Evolutionary conservation across 2,113 vertebrate genomes (phyloP).

Genomic region (Plecturocebus donacophilus): DNA sequence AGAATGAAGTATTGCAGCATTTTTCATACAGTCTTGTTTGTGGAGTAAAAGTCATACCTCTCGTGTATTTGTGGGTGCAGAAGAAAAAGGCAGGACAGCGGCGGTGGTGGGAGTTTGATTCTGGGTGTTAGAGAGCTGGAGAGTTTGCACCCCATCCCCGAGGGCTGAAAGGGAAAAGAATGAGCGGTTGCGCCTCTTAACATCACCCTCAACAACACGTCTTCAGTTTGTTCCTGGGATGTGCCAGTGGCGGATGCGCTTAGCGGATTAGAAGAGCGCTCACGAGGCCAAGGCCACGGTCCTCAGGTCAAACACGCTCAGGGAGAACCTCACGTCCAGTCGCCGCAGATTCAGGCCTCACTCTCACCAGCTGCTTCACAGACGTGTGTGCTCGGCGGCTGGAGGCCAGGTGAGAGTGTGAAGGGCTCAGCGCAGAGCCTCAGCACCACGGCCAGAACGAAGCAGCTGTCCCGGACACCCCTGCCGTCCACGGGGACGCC

Average conservation of each 20-base stretch:
- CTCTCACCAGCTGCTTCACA: not conserved
- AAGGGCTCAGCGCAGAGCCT: slow-evolving; percentile 16
- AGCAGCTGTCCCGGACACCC: not conserved
- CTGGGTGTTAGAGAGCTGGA: not conserved
- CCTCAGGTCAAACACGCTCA: slow-evolving; percentile 38
- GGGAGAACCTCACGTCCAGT: slow-evolving; percentile 36
- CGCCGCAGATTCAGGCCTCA: not conserved
- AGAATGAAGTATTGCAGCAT: slow-evolving; percentile 24
- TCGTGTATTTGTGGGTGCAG: not conserved
- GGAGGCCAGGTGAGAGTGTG: slow-evolving; percentile 22
- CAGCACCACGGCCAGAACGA: not conserved
- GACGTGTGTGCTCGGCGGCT: not conserved
- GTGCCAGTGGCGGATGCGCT: not conserved
- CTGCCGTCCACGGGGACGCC: not conserved
- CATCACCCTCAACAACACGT: not conserved
- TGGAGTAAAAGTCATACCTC: not conserved
- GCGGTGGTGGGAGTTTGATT: not conserved
- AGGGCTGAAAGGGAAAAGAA: not conserved
- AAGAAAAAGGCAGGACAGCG: not conserved
- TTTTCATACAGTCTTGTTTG: not conserved
- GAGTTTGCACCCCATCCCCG: not conserved
- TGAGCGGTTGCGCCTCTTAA: not conserved
- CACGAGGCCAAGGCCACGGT: slow-evolving; percentile 50
- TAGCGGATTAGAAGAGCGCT: slow-evolving; percentile 50
- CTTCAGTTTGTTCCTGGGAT: slow-evolving; percentile 34